phyloP scores from a whole-genome alignment of 2,797 vertebrate genomes.

The Poeciliopsis gracilis region DNA sequence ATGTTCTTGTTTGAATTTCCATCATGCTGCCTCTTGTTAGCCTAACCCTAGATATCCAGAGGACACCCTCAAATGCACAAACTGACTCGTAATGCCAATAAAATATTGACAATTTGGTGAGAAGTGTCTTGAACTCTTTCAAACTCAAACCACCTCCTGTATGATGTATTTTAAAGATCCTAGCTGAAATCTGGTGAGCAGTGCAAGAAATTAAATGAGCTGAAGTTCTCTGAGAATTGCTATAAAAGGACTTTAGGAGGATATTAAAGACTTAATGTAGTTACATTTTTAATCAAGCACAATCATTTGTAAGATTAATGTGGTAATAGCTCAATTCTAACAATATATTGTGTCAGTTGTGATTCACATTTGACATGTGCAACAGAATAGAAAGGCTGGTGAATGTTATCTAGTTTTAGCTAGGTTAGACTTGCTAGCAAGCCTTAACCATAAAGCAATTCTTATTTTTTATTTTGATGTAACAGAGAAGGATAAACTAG shows the following conservation, averaged over 20 bases:
- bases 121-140: neutral
- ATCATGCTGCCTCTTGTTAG: neutral
- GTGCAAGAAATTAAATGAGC: neutral
- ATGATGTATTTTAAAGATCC: neutral
- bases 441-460: neutral
- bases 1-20: conserved; percentile 12
- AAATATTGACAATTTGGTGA: neutral
- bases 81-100: neutral
- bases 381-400: neutral
- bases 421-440: neutral
- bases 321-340: neutral
- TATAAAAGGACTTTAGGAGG: neutral
- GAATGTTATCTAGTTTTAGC: neutral
- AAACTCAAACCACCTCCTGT: neutral
- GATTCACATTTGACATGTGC: neutral
- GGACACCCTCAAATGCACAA: neutral
- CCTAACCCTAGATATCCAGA: neutral
- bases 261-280: neutral
- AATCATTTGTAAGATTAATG: no score
- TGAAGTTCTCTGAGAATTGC: neutral
- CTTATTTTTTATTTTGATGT: neutral
- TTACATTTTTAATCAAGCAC: neutral
- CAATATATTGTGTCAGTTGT: neutral
- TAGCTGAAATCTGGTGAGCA: neutral
- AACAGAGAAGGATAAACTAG: neutral